These are phyloP conservation scores for Sminthurinus signatus DNA, from an alignment of 1,140 invertebrate genomes.

Conservation along the genomic window DNA sequence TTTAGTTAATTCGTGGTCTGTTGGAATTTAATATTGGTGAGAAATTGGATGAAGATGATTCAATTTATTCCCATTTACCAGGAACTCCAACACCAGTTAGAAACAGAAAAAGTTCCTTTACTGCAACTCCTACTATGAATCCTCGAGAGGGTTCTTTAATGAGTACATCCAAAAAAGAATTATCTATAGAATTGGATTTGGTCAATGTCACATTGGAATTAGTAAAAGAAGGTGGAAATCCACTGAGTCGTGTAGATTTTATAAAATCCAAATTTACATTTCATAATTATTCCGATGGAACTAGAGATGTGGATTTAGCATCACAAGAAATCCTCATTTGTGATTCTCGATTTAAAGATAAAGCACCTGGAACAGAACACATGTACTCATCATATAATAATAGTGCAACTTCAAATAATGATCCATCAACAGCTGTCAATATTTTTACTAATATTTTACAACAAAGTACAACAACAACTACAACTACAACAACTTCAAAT, in stretches of 20 bases:
- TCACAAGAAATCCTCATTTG: conserved; percentile 83
- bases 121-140: no score
- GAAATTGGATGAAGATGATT: conserved; percentile 54
- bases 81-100: not conserved
- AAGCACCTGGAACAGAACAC: not conserved
- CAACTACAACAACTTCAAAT: not conserved
- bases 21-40: conserved; percentile 90
- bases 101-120: not conserved
- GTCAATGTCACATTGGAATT: conserved; percentile 79
- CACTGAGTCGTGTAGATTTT: conserved; percentile 83
- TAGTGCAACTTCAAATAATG: not conserved
- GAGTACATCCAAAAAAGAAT: conserved; percentile 31
- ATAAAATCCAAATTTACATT: conserved; percentile 79
- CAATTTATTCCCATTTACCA: conserved; percentile 23
- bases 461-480: conserved; percentile 44
- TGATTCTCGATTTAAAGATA: conserved; percentile 57
- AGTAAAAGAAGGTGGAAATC: conserved; percentile 50
- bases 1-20: conserved; percentile 68
- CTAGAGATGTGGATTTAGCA: conserved; percentile 86
- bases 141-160: no score
- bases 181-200: conserved; percentile 68
- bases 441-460: conserved; percentile 85
- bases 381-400: no score
- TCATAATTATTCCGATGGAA: conserved; percentile 76
- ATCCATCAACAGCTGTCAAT: conserved; percentile 50